A percentile compares a stretch with the other conserved stretches of the same genome.
These are phyloP conservation scores for Bubalus kerabau DNA, from an alignment of 2,113 vertebrate species.

Conservation along the genomic window DNA sequence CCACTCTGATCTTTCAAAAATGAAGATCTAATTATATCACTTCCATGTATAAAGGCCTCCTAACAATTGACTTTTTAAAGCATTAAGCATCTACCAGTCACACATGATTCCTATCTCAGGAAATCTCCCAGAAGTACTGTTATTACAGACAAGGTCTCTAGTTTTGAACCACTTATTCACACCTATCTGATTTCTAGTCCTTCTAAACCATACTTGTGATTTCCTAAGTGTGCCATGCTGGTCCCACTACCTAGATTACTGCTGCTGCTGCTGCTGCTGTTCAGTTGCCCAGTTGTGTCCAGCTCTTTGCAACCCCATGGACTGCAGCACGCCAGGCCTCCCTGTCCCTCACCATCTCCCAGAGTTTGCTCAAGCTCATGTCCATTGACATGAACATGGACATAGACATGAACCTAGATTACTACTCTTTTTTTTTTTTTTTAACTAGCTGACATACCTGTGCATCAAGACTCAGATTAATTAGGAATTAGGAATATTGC, in stretches of 20 bases:
- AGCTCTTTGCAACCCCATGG: not conserved
- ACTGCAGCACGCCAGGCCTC: not conserved
- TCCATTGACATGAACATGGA: not conserved
- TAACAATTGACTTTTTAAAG: not conserved
- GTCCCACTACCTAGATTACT: not conserved
- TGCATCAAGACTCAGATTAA: not conserved
- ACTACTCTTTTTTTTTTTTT: not conserved
- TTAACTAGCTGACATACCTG: not conserved
- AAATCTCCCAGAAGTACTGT: not conserved
- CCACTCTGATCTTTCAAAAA: not conserved
- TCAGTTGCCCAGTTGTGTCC: not conserved
- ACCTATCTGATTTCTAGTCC: not conserved
- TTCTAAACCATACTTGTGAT: not conserved
- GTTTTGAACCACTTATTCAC: not conserved
- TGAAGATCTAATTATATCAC: not conserved
- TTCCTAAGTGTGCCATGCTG: not conserved
- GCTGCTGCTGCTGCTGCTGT: not conserved
- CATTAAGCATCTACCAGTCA: not conserved
- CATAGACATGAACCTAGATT: not conserved
- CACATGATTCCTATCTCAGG: not conserved
- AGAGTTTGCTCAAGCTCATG: not conserved
- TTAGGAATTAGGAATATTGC: not conserved
- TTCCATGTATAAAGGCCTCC: not conserved
- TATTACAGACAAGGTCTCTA: not conserved
- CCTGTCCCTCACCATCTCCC: not conserved